Base-by-base conservation (phyloP, 2,888 invertebrate genomes). In the Clepsis dumicolana region DNA sequence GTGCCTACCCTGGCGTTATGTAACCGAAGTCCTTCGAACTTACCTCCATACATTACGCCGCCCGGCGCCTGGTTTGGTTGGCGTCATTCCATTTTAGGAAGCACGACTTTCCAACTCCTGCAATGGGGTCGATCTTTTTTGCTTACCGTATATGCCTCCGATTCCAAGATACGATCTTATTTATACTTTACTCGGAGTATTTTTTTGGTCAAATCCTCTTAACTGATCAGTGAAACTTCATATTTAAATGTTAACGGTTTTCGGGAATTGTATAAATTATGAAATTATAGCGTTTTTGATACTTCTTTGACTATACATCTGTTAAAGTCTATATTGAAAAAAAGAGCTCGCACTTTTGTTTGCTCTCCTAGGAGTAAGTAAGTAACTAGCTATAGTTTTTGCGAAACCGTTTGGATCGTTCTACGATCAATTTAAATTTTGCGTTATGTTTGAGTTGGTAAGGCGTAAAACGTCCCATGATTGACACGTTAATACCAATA, bases 51-150 rank as follows among this genome's bases (percentile, higher is more conserved):
- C 57, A 48, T 48, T 48, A 48, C 21, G n/a, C n/a, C n/a, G n/a
- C n/a, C n/a, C 4, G 5, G 41, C 41, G 10, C 48, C 48, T 12
- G 52, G n/a, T 32, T 80, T 72, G 69, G 75, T 77, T 77, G 79
- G 77, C 74, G 74, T 78, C 77, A 71, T 70, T 69, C 85, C 87
- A 71, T 80, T 85, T 88, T 87, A 80, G 88, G 88, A 76, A 74
- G 80, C 38, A 76, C 86, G 83, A 85, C 88, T 88, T 88, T 88
- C 85, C 82, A 86, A 85, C 78, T 84, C 79, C 80, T 79, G 78
- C 76, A 83, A 78, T 80, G 79, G 78, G 83, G 82, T 78, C 85
- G 81, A 21, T 21, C 44, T 72, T 70, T 80, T 84, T 85, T 85
- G 66, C 70, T 73, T 68, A 72, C 81, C 75, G 76, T 80, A 78